Base-by-base conservation (phyloP, 2,113 vertebrate species). In the Blennius ocellaris region DNA sequence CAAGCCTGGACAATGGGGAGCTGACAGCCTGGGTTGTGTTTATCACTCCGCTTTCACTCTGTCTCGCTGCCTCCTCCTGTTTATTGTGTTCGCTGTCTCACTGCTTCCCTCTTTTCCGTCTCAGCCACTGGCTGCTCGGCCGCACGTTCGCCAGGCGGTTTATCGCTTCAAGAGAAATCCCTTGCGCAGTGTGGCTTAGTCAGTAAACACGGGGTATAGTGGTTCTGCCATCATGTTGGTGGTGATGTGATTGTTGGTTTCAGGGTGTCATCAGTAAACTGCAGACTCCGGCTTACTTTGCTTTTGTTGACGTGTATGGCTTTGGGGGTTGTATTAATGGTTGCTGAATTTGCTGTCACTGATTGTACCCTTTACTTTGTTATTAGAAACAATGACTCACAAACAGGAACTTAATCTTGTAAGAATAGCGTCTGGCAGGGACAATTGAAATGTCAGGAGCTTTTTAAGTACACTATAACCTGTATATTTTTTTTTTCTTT, bases 1-100 rank as follows among this genome's bases (percentile, higher is more conserved):
- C 75, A 91, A 68, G 39, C 74, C n/a, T 4, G 63, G 66, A 93
- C 90, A 93, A 93, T 85, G 74, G 87, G 68, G 71, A 80, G 73
- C 78, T 81, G 74, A 76, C 65, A 54, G 89, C 66, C 83, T 16
- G 69, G 78, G 60, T 75, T 80, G 69, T 82, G 67, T 83, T 58
- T 43, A 58, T 84, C 81, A 53, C 83, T 74, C 58, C 38, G 56
- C 58, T 59, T 40, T 69, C 36, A 48, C 68, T 64, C 38, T 54
- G 53, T 48, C 47, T 50, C 58, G 1, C 57, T 49, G 71, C 65
- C 65, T 82, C 73, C 69, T 84, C 78, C 62, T 86, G 63, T 82
- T 65, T 51, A 38, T 81, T 86, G 80, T 80, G 75, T 62, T 73
- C 51, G 65, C 69, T 57, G 52, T 70, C 57, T 73, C 69, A 60